Percentiles rank a stretch among this genome's conserved stretches.
These are phyloP conservation scores for Halcyon malimbica DNA, from an alignment of 2,113 vertebrate genomes.

Conservation along the genomic window DNA sequence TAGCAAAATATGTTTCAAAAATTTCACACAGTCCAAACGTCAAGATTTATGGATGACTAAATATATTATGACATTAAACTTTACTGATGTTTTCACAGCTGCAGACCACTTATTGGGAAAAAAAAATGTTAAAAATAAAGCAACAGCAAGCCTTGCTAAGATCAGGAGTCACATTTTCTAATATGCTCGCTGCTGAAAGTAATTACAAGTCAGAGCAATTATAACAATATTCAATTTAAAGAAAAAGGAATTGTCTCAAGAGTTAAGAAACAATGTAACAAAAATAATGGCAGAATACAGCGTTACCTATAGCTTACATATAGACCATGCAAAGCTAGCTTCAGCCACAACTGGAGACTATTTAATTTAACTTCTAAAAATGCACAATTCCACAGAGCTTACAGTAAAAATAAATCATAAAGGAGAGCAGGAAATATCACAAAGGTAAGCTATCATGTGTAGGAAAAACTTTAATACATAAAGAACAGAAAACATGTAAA, in stretches of 20 bases:
- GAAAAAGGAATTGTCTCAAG: not conserved
- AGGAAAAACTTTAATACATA: not conserved
- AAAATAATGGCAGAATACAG: not conserved
- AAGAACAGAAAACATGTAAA: not conserved
- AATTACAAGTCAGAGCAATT: not conserved
- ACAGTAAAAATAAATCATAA: not conserved
- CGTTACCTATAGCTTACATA: not conserved
- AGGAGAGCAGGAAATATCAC: not conserved
- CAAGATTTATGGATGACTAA: conserved; percentile 4
- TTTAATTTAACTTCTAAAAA: not conserved
- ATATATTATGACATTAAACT: not conserved
- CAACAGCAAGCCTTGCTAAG: not conserved
- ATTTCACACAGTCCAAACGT: not conserved
- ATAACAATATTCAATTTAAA: not conserved
- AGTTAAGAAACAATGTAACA: not conserved
- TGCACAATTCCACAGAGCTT: not conserved
- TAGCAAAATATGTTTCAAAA: not conserved
- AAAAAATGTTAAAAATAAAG: conserved; percentile 36
- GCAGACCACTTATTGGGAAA: not conserved
- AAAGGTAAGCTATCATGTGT: not conserved
- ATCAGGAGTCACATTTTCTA: not conserved
- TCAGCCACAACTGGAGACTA: not conserved
- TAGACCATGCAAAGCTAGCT: not conserved
- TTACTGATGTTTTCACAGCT: conserved; percentile 34
- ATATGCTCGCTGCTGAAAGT: not conserved